phyloP scores from a whole-genome alignment of 1,140 invertebrate genomes.

The Bombus haemorrhoidalis region DNA sequence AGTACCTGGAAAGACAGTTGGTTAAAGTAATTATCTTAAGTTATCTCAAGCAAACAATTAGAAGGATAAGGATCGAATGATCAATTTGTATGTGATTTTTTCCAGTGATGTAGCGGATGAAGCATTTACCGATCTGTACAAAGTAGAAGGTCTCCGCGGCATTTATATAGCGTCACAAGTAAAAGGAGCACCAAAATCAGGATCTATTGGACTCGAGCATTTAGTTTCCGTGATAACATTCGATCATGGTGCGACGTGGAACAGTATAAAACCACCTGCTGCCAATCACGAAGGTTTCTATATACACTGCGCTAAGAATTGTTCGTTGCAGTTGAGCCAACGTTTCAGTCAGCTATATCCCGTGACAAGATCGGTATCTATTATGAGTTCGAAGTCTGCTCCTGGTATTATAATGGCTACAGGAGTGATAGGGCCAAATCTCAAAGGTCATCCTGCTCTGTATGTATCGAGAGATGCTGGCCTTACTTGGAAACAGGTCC shows the following conservation, averaged over 20 bases:
- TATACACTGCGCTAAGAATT: conserved; percentile 87
- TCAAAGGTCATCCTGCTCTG: conserved; percentile 92
- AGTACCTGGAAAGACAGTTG: conserved; percentile 91
- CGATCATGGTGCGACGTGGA: conserved; percentile 94
- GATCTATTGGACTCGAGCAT: conserved; percentile 88
- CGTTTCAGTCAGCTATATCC: conserved; percentile 93
- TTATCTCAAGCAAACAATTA: background rate
- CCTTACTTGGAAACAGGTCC: conserved; percentile 90
- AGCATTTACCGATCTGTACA: conserved; percentile 94
- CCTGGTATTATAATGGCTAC: conserved; percentile 94
- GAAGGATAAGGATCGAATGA: background rate
- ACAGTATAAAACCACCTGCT: conserved; percentile 86
- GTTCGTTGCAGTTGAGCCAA: conserved; percentile 94
- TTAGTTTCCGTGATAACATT: conserved; percentile 92
- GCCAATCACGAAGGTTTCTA: conserved; percentile 86
- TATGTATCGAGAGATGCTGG: conserved; percentile 94
- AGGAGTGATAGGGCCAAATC: conserved; percentile 89
- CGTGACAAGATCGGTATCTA: conserved; percentile 89
- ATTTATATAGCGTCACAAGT: conserved; percentile 95
- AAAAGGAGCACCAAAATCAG: conserved; percentile 81
- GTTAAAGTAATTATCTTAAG: conserved; percentile 87
- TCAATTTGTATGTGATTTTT: conserved; percentile 46
- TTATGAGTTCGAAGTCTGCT: conserved; percentile 93
- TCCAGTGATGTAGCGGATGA: conserved; percentile 89
- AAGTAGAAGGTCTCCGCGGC: conserved; percentile 92